Conservation (phyloP, 1,140 invertebrate species). For the Periplaneta americana region DNA sequence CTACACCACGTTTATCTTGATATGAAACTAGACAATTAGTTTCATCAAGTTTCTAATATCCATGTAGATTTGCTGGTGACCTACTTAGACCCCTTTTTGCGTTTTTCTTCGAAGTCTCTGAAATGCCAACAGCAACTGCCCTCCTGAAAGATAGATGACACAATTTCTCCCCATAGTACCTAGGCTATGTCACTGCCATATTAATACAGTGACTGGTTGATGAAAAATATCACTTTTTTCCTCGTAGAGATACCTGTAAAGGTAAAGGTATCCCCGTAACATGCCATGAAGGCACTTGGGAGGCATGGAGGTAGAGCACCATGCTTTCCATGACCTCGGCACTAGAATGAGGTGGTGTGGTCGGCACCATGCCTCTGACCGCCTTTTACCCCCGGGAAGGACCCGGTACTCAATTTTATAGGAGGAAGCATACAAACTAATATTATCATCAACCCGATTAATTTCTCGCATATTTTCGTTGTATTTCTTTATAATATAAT, state of each 20-base stretch:
- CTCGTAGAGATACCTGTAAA: not conserved
- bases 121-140: not conserved
- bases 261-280: too few species aligned
- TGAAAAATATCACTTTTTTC: not conserved
- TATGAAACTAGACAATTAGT: not conserved
- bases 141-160: not conserved
- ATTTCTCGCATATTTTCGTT: not conserved
- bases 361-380: too few species aligned
- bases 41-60: not conserved
- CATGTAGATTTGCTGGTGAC: not conserved
- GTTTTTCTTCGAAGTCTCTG: not conserved
- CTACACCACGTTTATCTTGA: not conserved
- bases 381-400: too few species aligned
- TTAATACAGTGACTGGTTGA: not conserved
- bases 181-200: not conserved
- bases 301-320: too few species aligned
- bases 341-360: too few species aligned
- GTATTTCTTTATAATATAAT: not conserved
- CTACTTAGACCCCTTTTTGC: not conserved
- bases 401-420: too few species aligned
- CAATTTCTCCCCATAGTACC: not conserved
- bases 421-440: not conserved
- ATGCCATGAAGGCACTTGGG: too few species aligned
- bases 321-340: too few species aligned
- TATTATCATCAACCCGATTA: not conserved